Conservation (phyloP, 2,888 invertebrate species). For the Heliconius aoede region DNA sequence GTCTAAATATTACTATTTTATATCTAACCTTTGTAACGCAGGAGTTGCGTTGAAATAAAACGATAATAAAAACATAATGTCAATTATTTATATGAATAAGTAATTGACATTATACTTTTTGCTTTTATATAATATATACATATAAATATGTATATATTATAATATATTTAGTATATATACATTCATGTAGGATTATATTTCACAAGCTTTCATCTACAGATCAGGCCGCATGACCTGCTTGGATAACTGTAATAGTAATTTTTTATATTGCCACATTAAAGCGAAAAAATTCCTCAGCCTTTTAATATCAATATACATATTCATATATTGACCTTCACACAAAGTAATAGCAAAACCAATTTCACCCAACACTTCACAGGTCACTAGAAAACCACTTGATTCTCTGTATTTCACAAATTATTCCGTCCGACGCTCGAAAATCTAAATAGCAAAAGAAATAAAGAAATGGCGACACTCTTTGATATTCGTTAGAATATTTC, state of each 20-base stretch:
- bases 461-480: constrained; percentile 27
- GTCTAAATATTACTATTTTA: neutral
- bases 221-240: neutral
- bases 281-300: too few species aligned
- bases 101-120: too few species aligned
- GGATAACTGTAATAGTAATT: too few species aligned
- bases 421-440: neutral
- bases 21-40: neutral
- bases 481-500: constrained; percentile 35
- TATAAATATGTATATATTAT: too few species aligned
- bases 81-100: too few species aligned
- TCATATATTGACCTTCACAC: too few species aligned
- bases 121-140: too few species aligned
- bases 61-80: too few species aligned
- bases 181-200: neutral
- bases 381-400: neutral
- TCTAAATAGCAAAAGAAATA: neutral
- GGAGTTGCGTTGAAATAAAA: too few species aligned
- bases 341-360: neutral
- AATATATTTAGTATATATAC: too few species aligned
- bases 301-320: too few species aligned
- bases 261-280: too few species aligned
- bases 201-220: neutral
- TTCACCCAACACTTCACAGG: neutral
- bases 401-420: constrained; percentile 1